Evolutionary conservation across 2,888 invertebrate species (phyloP), one percentile per base, ranked within the genome.

Genomic region (Ophion ventricosus): DNA sequence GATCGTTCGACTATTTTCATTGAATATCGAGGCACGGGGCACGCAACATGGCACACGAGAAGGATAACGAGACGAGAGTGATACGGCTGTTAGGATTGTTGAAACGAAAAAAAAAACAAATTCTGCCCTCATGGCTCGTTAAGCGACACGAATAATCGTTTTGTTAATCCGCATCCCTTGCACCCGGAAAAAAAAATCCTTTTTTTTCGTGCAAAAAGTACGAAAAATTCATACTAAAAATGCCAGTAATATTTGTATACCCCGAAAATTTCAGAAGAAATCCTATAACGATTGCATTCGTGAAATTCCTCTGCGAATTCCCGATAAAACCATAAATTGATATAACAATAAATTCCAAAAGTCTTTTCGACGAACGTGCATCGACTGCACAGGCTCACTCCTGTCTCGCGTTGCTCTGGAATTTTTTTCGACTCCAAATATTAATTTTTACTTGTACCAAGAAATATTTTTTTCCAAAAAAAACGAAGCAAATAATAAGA

Each of bases 281-380:
- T 35, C 35, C 1, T 0, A 35, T 35, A 35, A 4, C 8, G 14
- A 14, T 49, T 49, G 49, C 49, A 49, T 49, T 49, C 49, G 14
- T 2, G 49, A 59, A 72, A 82, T 82, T 66, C 66, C 59, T 61
- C 1, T 49, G 40, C 43, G 49, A 57, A 40, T 59, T 17, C 64
- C 64, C 54, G 23, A 20, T 23, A 40, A 40, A 25, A 70, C 64
- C 70, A 72, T 77, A 82, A 82, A 82, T 77, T 77, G 26, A 17
- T 26, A 14, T 26, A 14, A 26, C 26, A 69, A 40, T 61, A 56
- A 64, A 82, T 82, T 77, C 72, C 76, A 49, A 82, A 72, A 77
- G 43, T 57, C 35, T 40, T 25, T 26, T 11, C 59, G 20, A 2
- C 64, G n/a, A 8, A 75, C 67, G 35, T 35, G 35, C 35, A 35